phyloP scores from a whole-genome alignment of 2,797 vertebrate genomes.

The Megalops cyprinoides region DNA sequence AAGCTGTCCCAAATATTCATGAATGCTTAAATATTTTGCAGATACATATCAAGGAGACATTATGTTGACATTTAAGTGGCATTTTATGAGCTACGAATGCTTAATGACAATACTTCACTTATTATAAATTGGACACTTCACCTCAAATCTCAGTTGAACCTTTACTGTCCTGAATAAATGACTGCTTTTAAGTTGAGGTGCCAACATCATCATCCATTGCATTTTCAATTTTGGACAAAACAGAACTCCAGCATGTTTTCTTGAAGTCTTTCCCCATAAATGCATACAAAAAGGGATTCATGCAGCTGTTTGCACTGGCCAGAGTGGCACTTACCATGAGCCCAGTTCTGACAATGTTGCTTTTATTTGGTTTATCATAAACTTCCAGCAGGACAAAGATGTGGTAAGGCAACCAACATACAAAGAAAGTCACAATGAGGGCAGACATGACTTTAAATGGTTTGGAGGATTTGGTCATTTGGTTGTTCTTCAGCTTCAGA shows the following conservation, averaged over 20 bases:
- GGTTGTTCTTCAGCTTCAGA: constrained; percentile 76
- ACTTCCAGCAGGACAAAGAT: constrained; percentile 60
- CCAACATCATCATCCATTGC: constrained; percentile 74
- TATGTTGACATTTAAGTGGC: too few relatives aligned
- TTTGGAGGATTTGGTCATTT: constrained; percentile 81
- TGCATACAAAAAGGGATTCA: constrained; percentile 80
- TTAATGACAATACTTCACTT: neutral
- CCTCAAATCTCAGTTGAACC: neutral
- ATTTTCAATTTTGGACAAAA: constrained; percentile 71
- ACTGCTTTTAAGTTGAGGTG: constrained; percentile 51
- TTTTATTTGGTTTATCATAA: too few relatives aligned
- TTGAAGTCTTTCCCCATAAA: constrained; percentile 82
- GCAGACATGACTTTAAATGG: constrained; percentile 88
- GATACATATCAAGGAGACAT: too few relatives aligned
- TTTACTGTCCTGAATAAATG: neutral
- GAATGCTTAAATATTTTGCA: too few relatives aligned
- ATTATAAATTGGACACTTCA: neutral
- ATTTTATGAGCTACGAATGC: neutral
- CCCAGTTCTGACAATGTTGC: neutral
- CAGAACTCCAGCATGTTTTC: constrained; percentile 67
- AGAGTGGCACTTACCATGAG: neutral
- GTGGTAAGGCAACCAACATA: constrained; percentile 72
- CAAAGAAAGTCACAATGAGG: constrained; percentile 86
- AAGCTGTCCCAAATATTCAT: too few relatives aligned
- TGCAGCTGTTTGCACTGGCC: constrained; percentile 62